These are phyloP conservation scores for Drosophila ustulata DNA, from an alignment of 2,888 invertebrate species.

Conservation along the genomic window DNA sequence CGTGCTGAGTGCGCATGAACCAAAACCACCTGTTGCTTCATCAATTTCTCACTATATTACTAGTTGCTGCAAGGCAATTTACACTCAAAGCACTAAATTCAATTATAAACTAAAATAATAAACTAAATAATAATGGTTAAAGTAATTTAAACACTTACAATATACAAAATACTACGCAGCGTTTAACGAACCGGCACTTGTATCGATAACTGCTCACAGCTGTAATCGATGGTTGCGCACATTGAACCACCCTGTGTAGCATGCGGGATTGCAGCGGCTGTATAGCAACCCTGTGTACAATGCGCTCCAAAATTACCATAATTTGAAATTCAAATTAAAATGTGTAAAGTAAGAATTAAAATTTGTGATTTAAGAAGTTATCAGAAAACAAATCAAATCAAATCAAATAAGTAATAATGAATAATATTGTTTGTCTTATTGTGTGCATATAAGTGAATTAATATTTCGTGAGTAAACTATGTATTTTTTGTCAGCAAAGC, in stretches of 20 bases:
- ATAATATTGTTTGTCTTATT: too few species aligned
- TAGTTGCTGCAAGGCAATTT: too few species aligned
- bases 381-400: too few species aligned
- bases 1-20: slow-evolving; percentile 35
- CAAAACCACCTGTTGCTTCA: slow-evolving; percentile 42
- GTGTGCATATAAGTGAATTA: too few species aligned
- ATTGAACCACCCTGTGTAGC: background rate
- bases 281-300: background rate
- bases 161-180: slow-evolving; percentile 3
- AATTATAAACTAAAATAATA: background rate
- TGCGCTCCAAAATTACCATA: background rate
- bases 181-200: slow-evolving; percentile 5
- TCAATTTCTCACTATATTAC: background rate
- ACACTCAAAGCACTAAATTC: background rate
- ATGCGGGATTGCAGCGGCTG: background rate
- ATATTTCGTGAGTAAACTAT: too few species aligned
- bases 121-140: too few species aligned
- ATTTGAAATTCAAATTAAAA: too few species aligned
- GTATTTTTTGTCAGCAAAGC: too few species aligned
- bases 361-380: background rate
- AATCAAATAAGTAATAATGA: too few species aligned
- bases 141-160: slow-evolving; percentile 35
- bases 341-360: too few species aligned
- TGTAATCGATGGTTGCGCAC: background rate
- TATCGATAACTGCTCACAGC: slow-evolving; percentile 22